These are phyloP conservation scores for Anseranas semipalmata DNA, from an alignment of 2,113 vertebrate genomes.

Conservation along the genomic window DNA sequence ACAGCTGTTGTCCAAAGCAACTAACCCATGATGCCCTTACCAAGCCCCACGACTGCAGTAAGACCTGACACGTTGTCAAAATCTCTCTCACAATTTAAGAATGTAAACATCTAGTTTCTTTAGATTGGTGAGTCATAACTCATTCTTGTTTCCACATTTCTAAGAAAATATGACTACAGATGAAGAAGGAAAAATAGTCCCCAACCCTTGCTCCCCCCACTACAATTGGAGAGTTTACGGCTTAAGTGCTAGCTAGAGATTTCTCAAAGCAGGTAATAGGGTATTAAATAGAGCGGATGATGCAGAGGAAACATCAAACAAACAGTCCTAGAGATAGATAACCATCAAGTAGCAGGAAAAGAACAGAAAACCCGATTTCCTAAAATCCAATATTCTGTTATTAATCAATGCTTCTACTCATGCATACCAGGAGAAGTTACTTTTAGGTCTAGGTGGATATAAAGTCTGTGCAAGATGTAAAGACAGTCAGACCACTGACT, in stretches of 20 bases:
- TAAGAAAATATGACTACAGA: background rate
- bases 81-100: background rate
- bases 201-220: too few species aligned
- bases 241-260: background rate
- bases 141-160: background rate
- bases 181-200: background rate
- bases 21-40: background rate
- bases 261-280: background rate
- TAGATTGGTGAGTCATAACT: background rate
- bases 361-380: background rate
- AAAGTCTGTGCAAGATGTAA: background rate
- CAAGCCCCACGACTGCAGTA: background rate
- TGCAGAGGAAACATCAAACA: background rate
- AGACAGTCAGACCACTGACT: background rate
- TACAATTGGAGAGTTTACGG: background rate
- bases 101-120: background rate
- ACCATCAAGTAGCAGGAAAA: background rate
- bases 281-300: background rate
- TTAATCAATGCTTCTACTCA: background rate
- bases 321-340: background rate
- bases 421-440: background rate
- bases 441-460: background rate
- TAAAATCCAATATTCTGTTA: background rate
- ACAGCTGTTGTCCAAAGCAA: background rate
- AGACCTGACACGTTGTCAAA: background rate